These are phyloP conservation scores for Mactromeris polynyma DNA, from an alignment of 2,888 invertebrate species.

Conservation along the genomic window DNA sequence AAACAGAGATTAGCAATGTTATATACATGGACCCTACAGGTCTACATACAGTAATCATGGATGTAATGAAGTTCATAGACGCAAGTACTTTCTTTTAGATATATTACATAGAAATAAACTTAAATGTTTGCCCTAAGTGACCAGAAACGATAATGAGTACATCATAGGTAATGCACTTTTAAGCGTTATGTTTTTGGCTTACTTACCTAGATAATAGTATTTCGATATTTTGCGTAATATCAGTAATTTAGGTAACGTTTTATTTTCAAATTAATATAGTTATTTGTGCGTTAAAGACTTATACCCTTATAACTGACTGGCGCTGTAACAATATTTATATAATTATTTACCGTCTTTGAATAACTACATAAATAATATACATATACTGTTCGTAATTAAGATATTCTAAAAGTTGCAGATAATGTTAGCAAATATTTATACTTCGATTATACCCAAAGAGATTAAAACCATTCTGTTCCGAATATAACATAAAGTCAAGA, in stretches of 20 bases:
- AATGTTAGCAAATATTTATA: conserved; percentile 4
- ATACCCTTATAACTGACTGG: neutral
- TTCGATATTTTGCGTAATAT: neutral
- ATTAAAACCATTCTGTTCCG: neutral
- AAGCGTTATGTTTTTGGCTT: no score
- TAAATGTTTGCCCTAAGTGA: no score
- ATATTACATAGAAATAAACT: no score
- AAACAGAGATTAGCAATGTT: no score
- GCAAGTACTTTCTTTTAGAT: no score
- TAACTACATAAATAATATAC: neutral
- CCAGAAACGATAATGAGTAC: no score
- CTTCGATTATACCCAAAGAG: neutral
- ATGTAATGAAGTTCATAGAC: no score
- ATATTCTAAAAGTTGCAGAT: neutral
- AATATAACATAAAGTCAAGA: neutral
- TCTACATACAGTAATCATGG: no score
- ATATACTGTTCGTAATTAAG: neutral
- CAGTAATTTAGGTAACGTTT: neutral
- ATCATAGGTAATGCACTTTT: no score
- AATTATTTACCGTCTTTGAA: neutral
- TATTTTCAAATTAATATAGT: neutral
- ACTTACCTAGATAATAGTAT: no score
- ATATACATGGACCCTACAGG: no score
- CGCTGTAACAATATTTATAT: neutral
- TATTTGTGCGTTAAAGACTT: neutral